Base-by-base conservation (phyloP, 2,113 vertebrate species). In the Motacilla tschutschensis region DNA sequence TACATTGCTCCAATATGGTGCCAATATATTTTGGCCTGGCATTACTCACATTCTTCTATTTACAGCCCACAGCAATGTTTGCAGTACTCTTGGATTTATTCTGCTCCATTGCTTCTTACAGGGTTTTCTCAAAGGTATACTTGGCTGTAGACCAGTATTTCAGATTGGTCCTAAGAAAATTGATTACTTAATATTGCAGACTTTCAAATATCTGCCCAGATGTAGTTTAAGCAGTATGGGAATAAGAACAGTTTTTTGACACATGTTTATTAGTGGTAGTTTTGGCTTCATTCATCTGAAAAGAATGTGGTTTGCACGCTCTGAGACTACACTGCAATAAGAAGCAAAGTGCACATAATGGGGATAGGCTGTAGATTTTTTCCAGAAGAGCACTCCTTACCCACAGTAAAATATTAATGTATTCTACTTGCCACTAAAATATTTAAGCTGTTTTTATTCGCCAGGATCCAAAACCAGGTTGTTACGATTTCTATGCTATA, bases 381-480 rank as follows among this genome's bases (percentile, higher is more conserved):
- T 70, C 58, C 60, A 70, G 70, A 85, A 46, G 17, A 77, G 47
- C 47, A 54, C 24, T 80, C 44, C 51, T 90, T 46, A 66, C 26
- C 24, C 26, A 6, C 79, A 79, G 21, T 69, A 85, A 89, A 87
- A 83, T 51, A 88, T 59, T 58, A 38, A 87, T 33, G 20, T 62
- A 62, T 83, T 88, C 44, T 85, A 41, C 57, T 91, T 88, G 47
- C n/a, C 73, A 80, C 24, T 85, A 33, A 86, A 83, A 88, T 81
- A 93, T 76, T 88, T 65, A 74, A 82, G 62, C 29, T 63, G 65
- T 28, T 86, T 87, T 86, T 38, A 55, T 47, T 63, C 6, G 2
- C 35, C 73, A 79, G 55, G 62, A 81, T 79, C 62, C n/a, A 59
- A 82, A 92, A 3, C 51, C 35, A 63, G 33, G 54, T 47, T 75